These are phyloP conservation scores for Halcyon leucocephala DNA, from an alignment of 2,797 vertebrate species.

Conservation along the genomic window DNA sequence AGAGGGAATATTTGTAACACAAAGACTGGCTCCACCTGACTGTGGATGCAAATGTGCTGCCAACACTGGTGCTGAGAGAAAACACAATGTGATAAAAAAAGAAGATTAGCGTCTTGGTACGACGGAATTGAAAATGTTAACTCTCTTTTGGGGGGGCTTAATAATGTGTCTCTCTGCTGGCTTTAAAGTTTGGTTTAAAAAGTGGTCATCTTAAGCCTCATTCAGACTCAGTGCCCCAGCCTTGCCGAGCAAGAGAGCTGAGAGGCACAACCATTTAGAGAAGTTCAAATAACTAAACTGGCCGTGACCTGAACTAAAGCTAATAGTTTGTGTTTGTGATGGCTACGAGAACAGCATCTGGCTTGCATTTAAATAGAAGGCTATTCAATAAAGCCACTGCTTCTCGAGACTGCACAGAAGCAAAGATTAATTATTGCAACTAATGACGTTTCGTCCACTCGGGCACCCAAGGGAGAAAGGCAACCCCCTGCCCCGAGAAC, in stretches of 20 bases:
- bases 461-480: not conserved
- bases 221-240: not conserved
- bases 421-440: conserved; percentile 48
- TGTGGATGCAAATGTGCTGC: accelerated
- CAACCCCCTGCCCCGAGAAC: conserved; percentile 15
- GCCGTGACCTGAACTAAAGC: conserved; percentile 67
- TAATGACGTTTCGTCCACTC: not conserved
- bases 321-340: conserved; percentile 74
- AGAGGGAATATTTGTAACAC: not conserved
- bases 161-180: accelerated
- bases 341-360: conserved; percentile 70
- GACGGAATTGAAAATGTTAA: not conserved
- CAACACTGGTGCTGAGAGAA: not conserved
- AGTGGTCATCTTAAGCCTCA: not conserved
- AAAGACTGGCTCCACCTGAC: not conserved
- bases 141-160: not conserved
- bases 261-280: conserved; percentile 24
- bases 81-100: not conserved
- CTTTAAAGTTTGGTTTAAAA: not conserved
- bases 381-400: conserved; percentile 57
- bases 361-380: conserved; percentile 55
- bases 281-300: conserved; percentile 69
- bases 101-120: accelerated
- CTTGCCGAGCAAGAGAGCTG: not conserved
- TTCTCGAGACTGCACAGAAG: conserved; percentile 47